Evolutionary conservation across 2,888 invertebrate species (phyloP), one percentile per base, ranked within the genome.

Genomic region (Leptodirus hochenwartii): DNA sequence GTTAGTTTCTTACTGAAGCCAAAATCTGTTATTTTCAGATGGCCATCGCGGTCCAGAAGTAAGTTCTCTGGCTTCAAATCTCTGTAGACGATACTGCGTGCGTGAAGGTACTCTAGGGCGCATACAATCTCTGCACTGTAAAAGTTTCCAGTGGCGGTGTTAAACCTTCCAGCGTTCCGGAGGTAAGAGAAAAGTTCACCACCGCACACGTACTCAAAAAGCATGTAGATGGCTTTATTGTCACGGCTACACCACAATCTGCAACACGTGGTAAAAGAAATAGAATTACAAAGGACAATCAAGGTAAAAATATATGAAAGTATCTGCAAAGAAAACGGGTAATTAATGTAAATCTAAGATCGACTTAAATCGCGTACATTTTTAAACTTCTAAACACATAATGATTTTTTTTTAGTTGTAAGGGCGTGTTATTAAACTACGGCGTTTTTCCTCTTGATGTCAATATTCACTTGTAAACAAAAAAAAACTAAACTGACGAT

Each of bases 151-250:
- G 79, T 77, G 45, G 76, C 72, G 45, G 81, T 78, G 43, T 76
- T 72, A 60, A 95, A 95, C 47, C 82, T 64, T 37, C 91, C 90
- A 17, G 85, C 81, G 51, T 85, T 87, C 42, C 95, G 68, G 39
- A 96, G 61, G 54, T 95, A 95, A 5, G 91, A 87, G 58, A 96
- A 96, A 15, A 96, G 67, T 56, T 96, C 96, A 6, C 96, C 96
- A 8, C 96, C 91, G 41, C 87, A 85, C 2, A 93, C 84, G 56
- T 88, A 96, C 55, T 96, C 95, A 53, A 96, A 79, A 34, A 95
- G 65, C 93, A 96, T 93, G 61, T 93, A 96, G 37, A 96, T 72
- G 52, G 84, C 84, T 31, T 75, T 71, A 44, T 80, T 73, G 53
- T 93, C 93, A 51, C 82, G 80, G 45, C 82, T 78, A 50, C 82